phyloP scores from a whole-genome alignment of 2,113 vertebrate genomes.

The Hemibagrus wyckioides region DNA sequence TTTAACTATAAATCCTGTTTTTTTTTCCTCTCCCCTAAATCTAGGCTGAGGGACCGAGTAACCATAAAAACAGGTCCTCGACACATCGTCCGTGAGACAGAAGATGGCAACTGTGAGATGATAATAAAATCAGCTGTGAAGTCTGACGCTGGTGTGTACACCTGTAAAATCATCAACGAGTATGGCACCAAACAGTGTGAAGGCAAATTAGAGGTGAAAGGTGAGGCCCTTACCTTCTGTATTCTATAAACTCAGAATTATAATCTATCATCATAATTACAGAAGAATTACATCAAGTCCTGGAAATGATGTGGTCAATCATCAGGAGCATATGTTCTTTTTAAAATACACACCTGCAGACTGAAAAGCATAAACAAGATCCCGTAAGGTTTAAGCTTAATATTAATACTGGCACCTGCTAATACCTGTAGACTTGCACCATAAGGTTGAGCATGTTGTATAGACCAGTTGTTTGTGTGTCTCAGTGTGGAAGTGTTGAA shows the following conservation, averaged over 20 bases:
- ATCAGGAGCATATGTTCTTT: background rate
- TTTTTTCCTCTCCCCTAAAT: background rate
- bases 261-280: background rate
- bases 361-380: background rate
- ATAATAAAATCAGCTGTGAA: conserved; percentile 81
- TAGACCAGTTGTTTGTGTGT: background rate
- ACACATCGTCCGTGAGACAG: conserved; percentile 78
- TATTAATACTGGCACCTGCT: background rate
- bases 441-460: conserved; percentile 1
- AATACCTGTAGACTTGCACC: background rate
- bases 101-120: conserved; percentile 79
- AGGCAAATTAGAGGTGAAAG: conserved; percentile 89
- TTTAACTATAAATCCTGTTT: background rate
- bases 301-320: background rate
- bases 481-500: background rate
- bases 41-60: conserved; percentile 92
- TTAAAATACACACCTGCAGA: background rate
- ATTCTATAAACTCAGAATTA: background rate
- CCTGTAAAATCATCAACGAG: conserved; percentile 95
- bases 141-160: conserved; percentile 87
- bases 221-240: conserved; percentile 67
- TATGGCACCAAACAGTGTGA: conserved; percentile 95
- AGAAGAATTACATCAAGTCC: background rate
- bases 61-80: conserved; percentile 85
- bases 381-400: background rate